Base-by-base conservation (phyloP, 2,888 invertebrate genomes). In the Drosophila phalerata region DNA sequence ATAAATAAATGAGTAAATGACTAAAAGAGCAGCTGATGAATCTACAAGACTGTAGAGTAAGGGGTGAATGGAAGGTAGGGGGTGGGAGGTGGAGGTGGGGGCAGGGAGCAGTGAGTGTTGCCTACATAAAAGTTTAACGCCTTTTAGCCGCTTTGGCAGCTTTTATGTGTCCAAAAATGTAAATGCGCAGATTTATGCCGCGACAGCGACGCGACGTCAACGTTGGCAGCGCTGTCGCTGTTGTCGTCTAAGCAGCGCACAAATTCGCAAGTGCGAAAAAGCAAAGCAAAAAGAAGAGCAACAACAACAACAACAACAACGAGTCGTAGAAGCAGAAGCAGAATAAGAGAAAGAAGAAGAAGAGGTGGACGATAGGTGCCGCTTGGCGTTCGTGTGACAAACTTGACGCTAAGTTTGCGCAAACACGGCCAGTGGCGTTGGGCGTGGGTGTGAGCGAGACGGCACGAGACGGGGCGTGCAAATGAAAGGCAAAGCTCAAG, bases 351-450 rank as follows among this genome's bases (percentile, higher is more conserved):
- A 45, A 52, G 3, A 48, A 45, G 13, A 64, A 60, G 11, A 40
- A 30, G 32, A 74, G 65, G 55, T 74, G 72, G 68, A 73, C 79
- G 63, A 49, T 66, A 68, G 69, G 65, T 74, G 74, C 68, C 71
- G 77, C 64, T 53, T 71, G 68, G 69, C 49, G 69, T 67, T 77
- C 73, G 88, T 87, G 85, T 85, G 88, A 85, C 88, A 85, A 85
- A 85, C 84, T 85, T 88, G 86, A 85, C 85, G 88, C 88, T 77
- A 85, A 88, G 75, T 83, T 77, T 76, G 85, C 78, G 79, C 85
- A 81, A 83, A 81, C 74, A 80, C 56, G 62, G 45, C 67, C 68
- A 69, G 52, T 53, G 55, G 63, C 72, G n/a, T 40, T 56, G 42
- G 55, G 47, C 63, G 68, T 66, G 43, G 53, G 84, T 71, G 88